Evolutionary conservation across 2,113 vertebrate species (phyloP).

Genomic region (Pardalotus punctatus): DNA sequence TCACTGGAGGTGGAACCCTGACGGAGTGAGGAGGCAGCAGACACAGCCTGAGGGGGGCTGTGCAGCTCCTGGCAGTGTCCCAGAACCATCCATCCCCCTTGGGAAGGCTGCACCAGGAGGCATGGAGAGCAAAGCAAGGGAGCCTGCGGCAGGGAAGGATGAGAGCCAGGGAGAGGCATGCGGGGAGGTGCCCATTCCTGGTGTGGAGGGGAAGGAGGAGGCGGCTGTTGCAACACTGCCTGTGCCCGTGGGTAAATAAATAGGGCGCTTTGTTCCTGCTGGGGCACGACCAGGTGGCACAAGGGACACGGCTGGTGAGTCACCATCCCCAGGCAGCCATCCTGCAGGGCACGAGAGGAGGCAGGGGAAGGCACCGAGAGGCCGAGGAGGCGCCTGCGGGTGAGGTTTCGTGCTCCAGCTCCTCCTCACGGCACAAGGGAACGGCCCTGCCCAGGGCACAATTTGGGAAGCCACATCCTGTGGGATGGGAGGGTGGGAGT

Average conservation of each 20-base stretch:
- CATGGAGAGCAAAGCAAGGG: background rate
- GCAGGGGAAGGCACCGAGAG: fast-evolving
- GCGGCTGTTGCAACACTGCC: background rate
- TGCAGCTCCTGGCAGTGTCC: background rate
- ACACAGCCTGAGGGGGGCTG: fast-evolving
- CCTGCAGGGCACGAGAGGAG: background rate
- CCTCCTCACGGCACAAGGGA: fast-evolving
- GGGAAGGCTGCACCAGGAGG: background rate
- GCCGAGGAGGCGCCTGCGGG: background rate
- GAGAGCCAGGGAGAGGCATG: fast-evolving
- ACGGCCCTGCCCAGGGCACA: background rate
- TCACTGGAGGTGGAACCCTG: background rate
- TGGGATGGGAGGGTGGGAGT: background rate
- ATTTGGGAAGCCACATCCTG: background rate
- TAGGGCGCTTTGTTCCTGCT: background rate
- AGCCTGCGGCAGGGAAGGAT: fast-evolving
- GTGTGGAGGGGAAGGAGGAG: background rate
- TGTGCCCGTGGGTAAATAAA: background rate
- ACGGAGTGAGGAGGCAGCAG: background rate
- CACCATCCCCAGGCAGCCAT: background rate
- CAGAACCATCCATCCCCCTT: background rate
- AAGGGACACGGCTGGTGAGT: background rate
- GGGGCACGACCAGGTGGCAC: background rate
- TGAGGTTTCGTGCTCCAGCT: background rate
- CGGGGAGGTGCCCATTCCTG: background rate